Conservation (phyloP, 2,888 invertebrate genomes). For the Tenthredo notha region DNA sequence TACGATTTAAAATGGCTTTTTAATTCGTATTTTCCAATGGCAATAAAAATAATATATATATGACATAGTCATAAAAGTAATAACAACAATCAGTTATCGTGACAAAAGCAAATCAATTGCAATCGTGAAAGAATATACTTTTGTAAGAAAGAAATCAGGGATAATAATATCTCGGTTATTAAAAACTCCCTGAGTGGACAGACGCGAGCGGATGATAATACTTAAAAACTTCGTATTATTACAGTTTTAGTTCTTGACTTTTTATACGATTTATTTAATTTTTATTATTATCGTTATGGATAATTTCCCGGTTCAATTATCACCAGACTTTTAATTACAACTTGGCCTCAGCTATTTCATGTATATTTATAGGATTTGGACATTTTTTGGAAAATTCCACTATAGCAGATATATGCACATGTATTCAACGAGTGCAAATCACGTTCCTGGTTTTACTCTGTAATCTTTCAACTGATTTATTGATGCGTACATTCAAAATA, state of each 20-base stretch:
- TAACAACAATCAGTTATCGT: conserved; percentile 26
- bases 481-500: conserved; percentile 20
- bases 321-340: conserved; percentile 30
- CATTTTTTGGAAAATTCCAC: conserved; percentile 34
- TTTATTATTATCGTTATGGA: conserved; percentile 33
- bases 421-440: conserved; percentile 25
- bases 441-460: conserved; percentile 35
- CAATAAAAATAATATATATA: background rate
- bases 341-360: conserved; percentile 1
- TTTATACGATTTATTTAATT: conserved; percentile 32
- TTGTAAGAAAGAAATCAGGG: conserved; percentile 9
- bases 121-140: background rate
- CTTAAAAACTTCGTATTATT: conserved; percentile 33
- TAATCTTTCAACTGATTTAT: conserved; percentile 26
- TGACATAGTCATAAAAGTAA: conserved; percentile 2
- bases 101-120: conserved; percentile 6
- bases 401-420: conserved; percentile 50
- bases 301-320: conserved; percentile 29
- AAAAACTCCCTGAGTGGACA: background rate
- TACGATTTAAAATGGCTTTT: background rate
- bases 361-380: conserved; percentile 1
- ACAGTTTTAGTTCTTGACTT: conserved; percentile 22
- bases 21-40: conserved; percentile 20
- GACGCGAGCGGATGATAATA: conserved; percentile 10
- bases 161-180: conserved; percentile 5